Percentiles rank a stretch among this genome's conserved stretches.
Conservation (phyloP, 2,888 invertebrate genomes). For the Drosophila multiciliata region DNA sequence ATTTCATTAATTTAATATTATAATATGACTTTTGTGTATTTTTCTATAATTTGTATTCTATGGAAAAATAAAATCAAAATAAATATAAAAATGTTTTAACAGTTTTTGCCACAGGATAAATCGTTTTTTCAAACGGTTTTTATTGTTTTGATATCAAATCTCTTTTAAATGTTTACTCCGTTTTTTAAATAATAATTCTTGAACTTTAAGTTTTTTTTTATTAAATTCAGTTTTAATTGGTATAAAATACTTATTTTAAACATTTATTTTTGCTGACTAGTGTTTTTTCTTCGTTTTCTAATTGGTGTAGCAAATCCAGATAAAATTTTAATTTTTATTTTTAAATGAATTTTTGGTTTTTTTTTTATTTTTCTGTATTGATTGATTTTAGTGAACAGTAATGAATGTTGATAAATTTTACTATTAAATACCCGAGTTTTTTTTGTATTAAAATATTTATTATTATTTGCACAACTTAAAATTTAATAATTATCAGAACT, state of each 20-base stretch:
- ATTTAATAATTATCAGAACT: no score
- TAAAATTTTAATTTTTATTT: not conserved
- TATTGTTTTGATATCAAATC: not conserved
- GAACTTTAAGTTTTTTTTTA: rapidly evolving
- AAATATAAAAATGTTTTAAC: no score
- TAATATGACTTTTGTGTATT: not conserved
- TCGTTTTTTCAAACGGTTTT: not conserved
- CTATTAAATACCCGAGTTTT: rapidly evolving
- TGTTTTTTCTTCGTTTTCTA: not conserved
- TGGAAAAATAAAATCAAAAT: not conserved
- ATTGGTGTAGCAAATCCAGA: not conserved
- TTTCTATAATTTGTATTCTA: not conserved
- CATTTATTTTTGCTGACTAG: not conserved
- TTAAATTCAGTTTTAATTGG: not conserved
- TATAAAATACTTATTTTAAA: not conserved
- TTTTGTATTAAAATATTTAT: not conserved
- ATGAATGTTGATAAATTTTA: not conserved
- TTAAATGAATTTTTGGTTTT: not conserved
- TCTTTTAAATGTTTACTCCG: rapidly evolving
- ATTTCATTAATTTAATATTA: not conserved
- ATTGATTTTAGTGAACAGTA: not conserved
- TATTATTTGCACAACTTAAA: not conserved
- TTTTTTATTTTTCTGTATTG: not conserved
- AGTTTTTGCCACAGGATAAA: not conserved
- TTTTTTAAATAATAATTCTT: not conserved